Percentiles rank a stretch among this genome's conserved stretches.
Conservation (phyloP, 2,797 vertebrate species). For the Garrulus glandarius region DNA sequence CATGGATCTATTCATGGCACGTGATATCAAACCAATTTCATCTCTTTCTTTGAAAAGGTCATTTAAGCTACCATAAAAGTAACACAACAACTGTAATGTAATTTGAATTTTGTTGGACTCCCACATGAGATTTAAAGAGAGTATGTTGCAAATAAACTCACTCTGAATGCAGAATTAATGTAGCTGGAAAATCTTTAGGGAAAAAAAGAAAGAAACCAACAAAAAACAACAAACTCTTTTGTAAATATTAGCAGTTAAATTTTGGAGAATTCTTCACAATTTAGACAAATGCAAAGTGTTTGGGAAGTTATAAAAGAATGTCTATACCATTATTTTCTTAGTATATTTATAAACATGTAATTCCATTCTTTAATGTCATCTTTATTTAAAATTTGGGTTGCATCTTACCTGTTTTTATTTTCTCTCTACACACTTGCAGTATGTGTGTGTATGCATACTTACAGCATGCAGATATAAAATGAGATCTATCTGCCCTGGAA, state of each 20-base stretch:
- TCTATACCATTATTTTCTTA: neutral
- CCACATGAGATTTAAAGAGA: neutral
- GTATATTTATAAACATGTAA: neutral
- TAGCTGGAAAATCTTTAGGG: neutral
- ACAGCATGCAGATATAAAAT: neutral
- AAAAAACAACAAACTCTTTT: neutral
- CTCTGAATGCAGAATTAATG: neutral
- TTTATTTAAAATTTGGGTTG: neutral
- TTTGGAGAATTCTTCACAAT: neutral
- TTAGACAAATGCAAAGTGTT: neutral
- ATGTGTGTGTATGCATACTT: too few species aligned
- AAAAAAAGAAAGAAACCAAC: neutral
- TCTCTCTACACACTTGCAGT: neutral
- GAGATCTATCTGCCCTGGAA: neutral
- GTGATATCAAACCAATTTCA: neutral
- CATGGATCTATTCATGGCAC: neutral
- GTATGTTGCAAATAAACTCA: neutral
- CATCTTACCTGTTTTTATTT: neutral
- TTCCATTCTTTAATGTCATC: neutral
- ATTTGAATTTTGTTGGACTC: neutral
- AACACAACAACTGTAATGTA: neutral
- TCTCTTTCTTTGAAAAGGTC: conserved; percentile 1
- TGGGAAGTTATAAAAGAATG: neutral
- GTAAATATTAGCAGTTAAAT: neutral
- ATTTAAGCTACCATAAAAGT: neutral